A percentile compares a stretch with the other conserved stretches of the same genome.
These are phyloP conservation scores for Podabrus alpinus DNA, from an alignment of 2,888 invertebrate species.

Conservation along the genomic window DNA sequence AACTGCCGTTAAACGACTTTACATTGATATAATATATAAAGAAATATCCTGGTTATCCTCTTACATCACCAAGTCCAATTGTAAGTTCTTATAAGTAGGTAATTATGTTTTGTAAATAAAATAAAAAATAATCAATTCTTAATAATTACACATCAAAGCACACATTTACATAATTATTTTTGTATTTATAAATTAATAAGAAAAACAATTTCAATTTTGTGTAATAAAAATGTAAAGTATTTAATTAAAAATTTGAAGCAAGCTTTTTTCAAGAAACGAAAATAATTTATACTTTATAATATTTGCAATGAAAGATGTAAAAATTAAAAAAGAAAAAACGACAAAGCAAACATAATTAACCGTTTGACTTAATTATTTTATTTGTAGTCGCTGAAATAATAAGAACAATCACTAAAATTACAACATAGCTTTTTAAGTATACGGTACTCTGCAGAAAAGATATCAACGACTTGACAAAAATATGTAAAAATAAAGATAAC, in stretches of 20 bases:
- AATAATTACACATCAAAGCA: background rate
- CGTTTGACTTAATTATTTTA: slow-evolving; percentile 49
- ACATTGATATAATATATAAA: too few relatives aligned
- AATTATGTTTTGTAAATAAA: too few relatives aligned
- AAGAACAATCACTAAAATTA: slow-evolving; percentile 39
- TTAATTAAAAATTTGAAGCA: background rate
- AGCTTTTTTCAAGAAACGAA: slow-evolving; percentile 5
- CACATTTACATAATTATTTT: background rate
- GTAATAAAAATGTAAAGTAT: background rate
- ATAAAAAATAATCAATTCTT: background rate
- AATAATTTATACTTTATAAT: slow-evolving; percentile 17
- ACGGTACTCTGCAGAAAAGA: slow-evolving; percentile 3
- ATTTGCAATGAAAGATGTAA: slow-evolving; percentile 28
- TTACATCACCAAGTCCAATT: too few relatives aligned
- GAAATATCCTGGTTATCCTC: too few relatives aligned
- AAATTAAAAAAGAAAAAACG: slow-evolving; percentile 24
- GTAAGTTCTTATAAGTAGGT: too few relatives aligned
- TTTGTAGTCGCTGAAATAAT: slow-evolving; percentile 45
- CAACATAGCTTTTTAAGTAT: slow-evolving; percentile 1
- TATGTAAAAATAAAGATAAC: slow-evolving; percentile 30
- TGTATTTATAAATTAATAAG: background rate
- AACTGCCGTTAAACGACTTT: background rate
- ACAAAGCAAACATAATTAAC: slow-evolving; percentile 45
- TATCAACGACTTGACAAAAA: slow-evolving; percentile 8
- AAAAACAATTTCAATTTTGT: background rate